These are phyloP conservation scores for Diarsia brunnea DNA, from an alignment of 2,888 invertebrate genomes.

Conservation along the genomic window DNA sequence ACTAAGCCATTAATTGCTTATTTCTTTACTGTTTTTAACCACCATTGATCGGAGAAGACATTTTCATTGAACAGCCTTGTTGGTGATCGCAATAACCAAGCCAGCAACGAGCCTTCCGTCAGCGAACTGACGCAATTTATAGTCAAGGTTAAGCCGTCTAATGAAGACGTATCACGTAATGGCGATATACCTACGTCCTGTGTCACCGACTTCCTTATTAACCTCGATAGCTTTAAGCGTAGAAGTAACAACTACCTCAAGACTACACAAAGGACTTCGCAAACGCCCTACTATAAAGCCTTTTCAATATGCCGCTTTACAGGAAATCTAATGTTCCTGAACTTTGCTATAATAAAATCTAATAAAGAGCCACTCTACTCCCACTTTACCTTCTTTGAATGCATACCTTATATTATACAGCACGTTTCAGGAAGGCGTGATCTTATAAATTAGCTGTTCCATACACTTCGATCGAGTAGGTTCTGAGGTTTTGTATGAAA, in stretches of 20 bases:
- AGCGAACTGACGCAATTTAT: conserved; percentile 14
- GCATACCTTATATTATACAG: neutral
- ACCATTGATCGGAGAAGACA: too few relatives aligned
- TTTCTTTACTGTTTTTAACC: too few relatives aligned
- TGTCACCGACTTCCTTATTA: neutral
- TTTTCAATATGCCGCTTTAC: neutral
- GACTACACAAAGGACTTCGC: neutral
- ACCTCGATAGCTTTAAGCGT: neutral
- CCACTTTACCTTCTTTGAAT: neutral
- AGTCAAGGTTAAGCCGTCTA: conserved; percentile 17
- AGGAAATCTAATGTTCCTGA: neutral
- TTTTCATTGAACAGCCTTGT: too few relatives aligned
- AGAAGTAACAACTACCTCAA: neutral
- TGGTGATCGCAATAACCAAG: neutral
- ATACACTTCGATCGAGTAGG: neutral
- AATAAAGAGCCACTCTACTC: neutral
- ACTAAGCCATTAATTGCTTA: too few relatives aligned
- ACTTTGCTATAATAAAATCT: neutral
- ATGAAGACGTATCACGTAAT: conserved; percentile 11
- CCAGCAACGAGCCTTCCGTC: neutral
- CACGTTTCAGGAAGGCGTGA: neutral
- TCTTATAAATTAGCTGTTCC: neutral
- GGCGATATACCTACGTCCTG: neutral
- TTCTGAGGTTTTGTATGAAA: neutral
- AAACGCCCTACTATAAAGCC: neutral